Evolutionary conservation across 2,797 vertebrate species (phyloP).

Genomic region (Lepus oiostolus): DNA sequence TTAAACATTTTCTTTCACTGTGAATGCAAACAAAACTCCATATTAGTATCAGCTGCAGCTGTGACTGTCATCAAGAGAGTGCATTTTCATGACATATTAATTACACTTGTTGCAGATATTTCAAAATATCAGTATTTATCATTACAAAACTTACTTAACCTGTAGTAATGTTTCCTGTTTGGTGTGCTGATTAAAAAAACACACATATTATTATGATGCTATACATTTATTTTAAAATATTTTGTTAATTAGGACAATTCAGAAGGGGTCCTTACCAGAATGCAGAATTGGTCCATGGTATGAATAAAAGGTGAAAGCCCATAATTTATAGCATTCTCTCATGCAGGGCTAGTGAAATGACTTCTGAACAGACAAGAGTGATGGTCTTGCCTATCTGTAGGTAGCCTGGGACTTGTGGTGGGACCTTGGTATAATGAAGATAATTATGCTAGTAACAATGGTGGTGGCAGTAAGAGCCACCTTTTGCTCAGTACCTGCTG

Average conservation of each 20-base stretch:
- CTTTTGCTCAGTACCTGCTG: neutral
- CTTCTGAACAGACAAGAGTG: neutral
- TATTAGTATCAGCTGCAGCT: neutral
- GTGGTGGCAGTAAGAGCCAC: neutral
- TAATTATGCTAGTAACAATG: neutral
- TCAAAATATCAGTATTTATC: neutral
- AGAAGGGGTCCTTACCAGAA: neutral
- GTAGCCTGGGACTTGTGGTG: neutral
- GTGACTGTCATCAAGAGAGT: neutral
- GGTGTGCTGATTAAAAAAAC: conserved; percentile 12
- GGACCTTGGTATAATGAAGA: neutral
- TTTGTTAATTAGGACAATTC: neutral
- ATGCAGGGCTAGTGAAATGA: neutral
- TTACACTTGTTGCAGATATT: neutral
- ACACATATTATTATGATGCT: neutral
- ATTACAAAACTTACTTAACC: neutral
- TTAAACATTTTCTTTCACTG: conserved; percentile 5
- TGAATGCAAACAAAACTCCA: neutral
- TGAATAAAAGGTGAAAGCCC: neutral
- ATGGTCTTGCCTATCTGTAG: neutral
- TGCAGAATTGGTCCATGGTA: neutral
- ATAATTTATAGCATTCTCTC: neutral
- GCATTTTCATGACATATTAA: neutral
- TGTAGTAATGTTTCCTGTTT: neutral
- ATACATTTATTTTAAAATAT: conserved; percentile 18